Evolutionary conservation across 2,888 invertebrate species (phyloP).

Genomic region (Drosophila putrida): DNA sequence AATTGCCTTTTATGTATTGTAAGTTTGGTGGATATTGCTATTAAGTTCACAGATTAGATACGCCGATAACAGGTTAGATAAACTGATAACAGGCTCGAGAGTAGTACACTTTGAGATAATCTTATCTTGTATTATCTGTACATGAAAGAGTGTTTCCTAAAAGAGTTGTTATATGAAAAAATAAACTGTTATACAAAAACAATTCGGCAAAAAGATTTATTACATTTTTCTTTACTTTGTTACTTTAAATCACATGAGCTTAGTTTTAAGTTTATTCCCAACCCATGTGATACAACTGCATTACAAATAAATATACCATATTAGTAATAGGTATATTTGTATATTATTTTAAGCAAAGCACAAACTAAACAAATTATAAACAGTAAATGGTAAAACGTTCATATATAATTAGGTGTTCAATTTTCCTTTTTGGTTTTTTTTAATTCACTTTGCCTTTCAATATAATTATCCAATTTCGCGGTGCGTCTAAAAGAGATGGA

Average conservation of each 20-base stretch:
- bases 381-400: neutral
- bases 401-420: slow-evolving; percentile 37
- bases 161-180: neutral
- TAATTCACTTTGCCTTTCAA: slow-evolving; percentile 15
- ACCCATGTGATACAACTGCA: neutral
- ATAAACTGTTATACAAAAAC: slow-evolving; percentile 20
- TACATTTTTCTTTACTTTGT: too few species aligned
- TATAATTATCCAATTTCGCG: slow-evolving; percentile 50
- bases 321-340: neutral
- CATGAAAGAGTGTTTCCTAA: neutral
- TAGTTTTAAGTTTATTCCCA: too few species aligned
- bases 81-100: slow-evolving; percentile 22
- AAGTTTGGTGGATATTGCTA: slow-evolving; percentile 40
- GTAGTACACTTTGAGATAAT: neutral
- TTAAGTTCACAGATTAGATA: slow-evolving; percentile 65
- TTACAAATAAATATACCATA: neutral
- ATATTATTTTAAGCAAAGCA: neutral
- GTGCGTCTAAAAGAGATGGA: slow-evolving; percentile 4
- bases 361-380: slow-evolving; percentile 32
- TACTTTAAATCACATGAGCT: too few species aligned
- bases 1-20: slow-evolving; percentile 21
- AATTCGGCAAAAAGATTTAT: too few species aligned
- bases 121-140: slow-evolving; percentile 11
- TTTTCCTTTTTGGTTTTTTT: slow-evolving; percentile 18
- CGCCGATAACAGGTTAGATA: slow-evolving; percentile 11